A percentile compares a stretch with the other conserved stretches of the same genome.
phyloP scores from a whole-genome alignment of 2,113 vertebrate genomes.

The Cyprinodon tularosa region DNA sequence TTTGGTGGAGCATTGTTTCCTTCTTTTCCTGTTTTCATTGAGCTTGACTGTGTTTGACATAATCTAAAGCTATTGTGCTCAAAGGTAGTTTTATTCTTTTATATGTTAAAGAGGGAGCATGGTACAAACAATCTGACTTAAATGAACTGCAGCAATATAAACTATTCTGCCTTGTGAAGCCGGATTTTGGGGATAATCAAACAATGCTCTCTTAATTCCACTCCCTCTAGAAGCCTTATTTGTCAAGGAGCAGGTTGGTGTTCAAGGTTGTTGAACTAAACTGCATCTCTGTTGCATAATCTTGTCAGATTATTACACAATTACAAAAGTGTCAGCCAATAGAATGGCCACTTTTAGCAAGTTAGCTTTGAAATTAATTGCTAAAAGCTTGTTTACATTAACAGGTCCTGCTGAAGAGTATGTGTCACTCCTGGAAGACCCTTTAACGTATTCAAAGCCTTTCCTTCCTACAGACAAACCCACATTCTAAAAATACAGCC shows the following conservation, averaged over 20 bases:
- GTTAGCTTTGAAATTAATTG: neutral
- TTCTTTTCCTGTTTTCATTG: slow-evolving; percentile 50
- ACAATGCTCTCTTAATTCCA: slow-evolving; percentile 21
- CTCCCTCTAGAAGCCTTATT: slow-evolving; percentile 35
- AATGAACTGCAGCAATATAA: slow-evolving; percentile 29
- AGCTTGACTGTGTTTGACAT: slow-evolving; percentile 20
- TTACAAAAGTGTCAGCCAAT: slow-evolving; percentile 5
- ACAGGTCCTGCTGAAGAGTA: neutral
- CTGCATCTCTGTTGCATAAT: slow-evolving; percentile 37
- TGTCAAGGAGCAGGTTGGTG: slow-evolving; percentile 13
- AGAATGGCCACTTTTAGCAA: neutral
- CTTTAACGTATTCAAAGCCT: neutral
- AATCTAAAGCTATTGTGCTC: slow-evolving; percentile 13
- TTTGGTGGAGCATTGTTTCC: slow-evolving; percentile 45
- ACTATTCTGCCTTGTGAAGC: slow-evolving; percentile 8
- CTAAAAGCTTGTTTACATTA: slow-evolving; percentile 8
- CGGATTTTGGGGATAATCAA: slow-evolving; percentile 16
- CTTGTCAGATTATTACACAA: slow-evolving; percentile 7
- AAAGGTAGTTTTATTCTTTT: neutral
- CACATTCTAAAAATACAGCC: neutral
- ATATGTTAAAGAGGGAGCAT: neutral
- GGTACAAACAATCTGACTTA: neutral
- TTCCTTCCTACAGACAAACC: neutral
- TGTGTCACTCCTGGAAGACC: neutral
- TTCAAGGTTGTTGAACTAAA: slow-evolving; percentile 14